These are phyloP conservation scores for Mola mola DNA, from an alignment of 2,113 vertebrate genomes.

Conservation along the genomic window DNA sequence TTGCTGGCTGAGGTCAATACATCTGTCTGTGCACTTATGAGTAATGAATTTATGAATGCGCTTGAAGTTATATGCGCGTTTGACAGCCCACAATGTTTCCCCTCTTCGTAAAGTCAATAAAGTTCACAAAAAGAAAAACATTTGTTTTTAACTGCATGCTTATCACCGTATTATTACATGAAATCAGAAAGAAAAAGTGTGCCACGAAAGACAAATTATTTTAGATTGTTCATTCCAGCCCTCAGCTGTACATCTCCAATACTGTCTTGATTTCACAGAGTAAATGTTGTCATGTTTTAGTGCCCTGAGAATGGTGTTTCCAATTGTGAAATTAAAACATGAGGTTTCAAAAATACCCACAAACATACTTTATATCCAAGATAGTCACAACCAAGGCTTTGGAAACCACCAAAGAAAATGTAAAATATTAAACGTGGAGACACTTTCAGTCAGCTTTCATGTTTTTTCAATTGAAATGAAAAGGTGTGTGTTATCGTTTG, in stretches of 20 bases:
- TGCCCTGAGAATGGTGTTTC: no score
- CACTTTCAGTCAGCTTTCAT: not conserved
- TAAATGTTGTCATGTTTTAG: no score
- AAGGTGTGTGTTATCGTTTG: not conserved
- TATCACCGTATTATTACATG: no score
- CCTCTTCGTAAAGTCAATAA: conserved; percentile 4
- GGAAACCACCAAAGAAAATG: conserved; percentile 7
- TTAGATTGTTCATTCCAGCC: no score
- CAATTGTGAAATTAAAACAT: no score
- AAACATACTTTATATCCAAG: conserved; percentile 11
- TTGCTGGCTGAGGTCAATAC: not conserved
- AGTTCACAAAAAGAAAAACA: conserved; percentile 14
- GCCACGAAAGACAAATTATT: no score
- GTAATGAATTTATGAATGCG: conserved; percentile 1
- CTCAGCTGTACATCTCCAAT: no score
- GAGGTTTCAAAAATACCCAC: no score
- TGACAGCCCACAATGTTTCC: not conserved
- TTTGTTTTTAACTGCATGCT: conserved; percentile 3
- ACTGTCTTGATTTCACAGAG: no score
- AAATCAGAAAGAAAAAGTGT: no score
- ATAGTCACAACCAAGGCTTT: not conserved
- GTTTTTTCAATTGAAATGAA: conserved; percentile 3
- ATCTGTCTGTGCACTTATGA: not conserved
- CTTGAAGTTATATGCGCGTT: not conserved
- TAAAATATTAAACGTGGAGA: conserved; percentile 9